These are phyloP conservation scores for Altica lythri DNA, from an alignment of 2,888 invertebrate genomes.

Conservation along the genomic window DNA sequence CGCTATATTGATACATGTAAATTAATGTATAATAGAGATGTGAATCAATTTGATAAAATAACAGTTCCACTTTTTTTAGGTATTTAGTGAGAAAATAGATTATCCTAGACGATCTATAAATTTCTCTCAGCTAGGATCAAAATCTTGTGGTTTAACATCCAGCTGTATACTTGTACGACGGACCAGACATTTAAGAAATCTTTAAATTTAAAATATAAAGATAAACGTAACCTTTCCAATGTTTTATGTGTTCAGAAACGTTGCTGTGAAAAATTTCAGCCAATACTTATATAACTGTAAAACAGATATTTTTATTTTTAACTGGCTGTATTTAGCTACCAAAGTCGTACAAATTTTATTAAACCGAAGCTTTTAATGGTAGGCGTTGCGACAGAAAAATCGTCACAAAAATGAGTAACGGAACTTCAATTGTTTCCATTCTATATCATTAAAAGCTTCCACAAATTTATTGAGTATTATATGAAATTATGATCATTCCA, in stretches of 20 bases:
- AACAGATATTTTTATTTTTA: slow-evolving; percentile 9
- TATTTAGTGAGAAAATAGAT: slow-evolving; percentile 84
- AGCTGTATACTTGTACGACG: slow-evolving; percentile 74
- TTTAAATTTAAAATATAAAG: slow-evolving; percentile 46
- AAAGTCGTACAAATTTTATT: slow-evolving; percentile 16
- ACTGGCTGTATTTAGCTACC: slow-evolving; percentile 7
- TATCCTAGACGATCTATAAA: slow-evolving; percentile 78
- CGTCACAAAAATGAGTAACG: too few relatives aligned
- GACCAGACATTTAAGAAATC: slow-evolving; percentile 54
- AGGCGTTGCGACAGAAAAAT: too few relatives aligned
- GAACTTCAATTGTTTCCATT: too few relatives aligned
- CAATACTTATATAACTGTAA: slow-evolving; percentile 1
- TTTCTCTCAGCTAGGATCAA: slow-evolving; percentile 79
- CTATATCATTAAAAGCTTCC: too few relatives aligned
- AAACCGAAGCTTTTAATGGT: too few relatives aligned
- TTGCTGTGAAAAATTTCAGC: slow-evolving; percentile 11
- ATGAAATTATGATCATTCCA: slow-evolving; percentile 12
- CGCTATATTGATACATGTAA: too few relatives aligned
- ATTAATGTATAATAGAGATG: too few relatives aligned
- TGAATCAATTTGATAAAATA: too few relatives aligned
- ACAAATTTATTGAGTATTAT: slow-evolving; percentile 11
- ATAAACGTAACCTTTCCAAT: slow-evolving; percentile 1
- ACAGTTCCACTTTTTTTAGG: too few relatives aligned
- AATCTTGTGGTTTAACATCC: slow-evolving; percentile 78
- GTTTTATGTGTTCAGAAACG: slow-evolving; percentile 20